Evolutionary conservation across 2,113 vertebrate species (phyloP).

Genomic region (Lophotis ruficrista): DNA sequence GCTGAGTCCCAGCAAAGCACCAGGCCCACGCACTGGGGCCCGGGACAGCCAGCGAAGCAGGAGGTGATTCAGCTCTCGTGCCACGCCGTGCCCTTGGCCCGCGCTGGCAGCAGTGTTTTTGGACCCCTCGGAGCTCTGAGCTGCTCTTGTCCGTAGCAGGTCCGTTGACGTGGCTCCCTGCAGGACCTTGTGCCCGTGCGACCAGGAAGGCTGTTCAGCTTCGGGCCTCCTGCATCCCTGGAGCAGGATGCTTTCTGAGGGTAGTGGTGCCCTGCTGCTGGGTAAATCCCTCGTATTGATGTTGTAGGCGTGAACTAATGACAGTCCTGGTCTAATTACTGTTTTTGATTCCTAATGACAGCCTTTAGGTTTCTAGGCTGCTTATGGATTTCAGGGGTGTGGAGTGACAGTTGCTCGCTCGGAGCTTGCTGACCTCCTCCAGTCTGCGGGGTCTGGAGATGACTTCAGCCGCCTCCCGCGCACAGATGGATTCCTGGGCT

Average conservation of each 20-base stretch:
- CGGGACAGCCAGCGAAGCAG: not conserved
- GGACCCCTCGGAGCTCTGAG: not conserved
- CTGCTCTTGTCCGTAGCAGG: not conserved
- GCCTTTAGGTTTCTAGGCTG: conserved; percentile 18
- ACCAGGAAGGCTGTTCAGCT: not conserved
- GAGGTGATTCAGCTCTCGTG: not conserved
- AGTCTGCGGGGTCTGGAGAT: not conserved
- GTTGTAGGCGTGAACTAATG: not conserved
- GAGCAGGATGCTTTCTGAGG: not conserved
- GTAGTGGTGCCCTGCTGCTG: not conserved
- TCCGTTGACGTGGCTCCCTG: not conserved
- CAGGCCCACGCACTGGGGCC: not conserved
- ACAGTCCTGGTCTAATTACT: conserved; percentile 27
- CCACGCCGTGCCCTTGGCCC: not conserved
- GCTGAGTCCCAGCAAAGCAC: not conserved
- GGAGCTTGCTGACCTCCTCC: not conserved
- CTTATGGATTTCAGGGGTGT: conserved; percentile 18
- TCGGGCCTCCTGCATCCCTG: not conserved
- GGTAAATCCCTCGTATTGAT: not conserved
- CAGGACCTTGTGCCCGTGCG: not conserved
- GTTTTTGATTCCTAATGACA: conserved; percentile 50
- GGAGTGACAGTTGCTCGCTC: not conserved
- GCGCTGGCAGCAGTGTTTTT: not conserved
- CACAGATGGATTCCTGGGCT: not conserved
- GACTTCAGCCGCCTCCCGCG: not conserved